A percentile compares a stretch with the other conserved stretches of the same genome.
Conservation (phyloP, 2,888 invertebrate species). For the Lepidocyrtoides sp. region DNA sequence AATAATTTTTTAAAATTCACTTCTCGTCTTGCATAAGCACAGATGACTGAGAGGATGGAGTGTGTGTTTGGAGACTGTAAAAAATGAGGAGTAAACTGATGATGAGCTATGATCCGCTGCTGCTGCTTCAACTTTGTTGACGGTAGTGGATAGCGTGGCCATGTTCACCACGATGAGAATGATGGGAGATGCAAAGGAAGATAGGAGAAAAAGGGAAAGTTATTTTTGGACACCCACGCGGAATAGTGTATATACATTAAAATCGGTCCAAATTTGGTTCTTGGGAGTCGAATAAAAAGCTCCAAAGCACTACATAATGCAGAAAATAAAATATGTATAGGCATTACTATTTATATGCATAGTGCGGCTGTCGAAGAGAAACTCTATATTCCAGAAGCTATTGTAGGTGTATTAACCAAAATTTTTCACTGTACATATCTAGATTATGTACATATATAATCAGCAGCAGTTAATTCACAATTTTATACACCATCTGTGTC, state of each 20-base stretch:
- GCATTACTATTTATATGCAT: too few species aligned
- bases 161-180: slow-evolving; percentile 7
- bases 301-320: background rate
- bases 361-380: too few species aligned
- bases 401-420: background rate
- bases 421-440: slow-evolving; percentile 33
- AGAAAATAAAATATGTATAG: background rate
- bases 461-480: too few species aligned
- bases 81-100: background rate
- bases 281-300: slow-evolving; percentile 73
- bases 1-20: background rate
- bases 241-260: slow-evolving; percentile 82
- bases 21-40: background rate
- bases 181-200: slow-evolving; percentile 55
- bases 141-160: background rate
- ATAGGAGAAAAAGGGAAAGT: slow-evolving; percentile 84
- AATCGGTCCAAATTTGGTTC: slow-evolving; percentile 85
- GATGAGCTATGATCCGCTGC: background rate
- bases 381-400: background rate
- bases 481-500: too few species aligned
- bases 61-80: background rate
- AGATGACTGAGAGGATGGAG: background rate
- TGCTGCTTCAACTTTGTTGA: background rate
- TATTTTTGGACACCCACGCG: slow-evolving; percentile 86
- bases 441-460: background rate